Percentiles rank a stretch among this genome's conserved stretches.
Evolutionary conservation across 2,888 invertebrate genomes (phyloP).

Genomic region (Thymelicus sylvestris): DNA sequence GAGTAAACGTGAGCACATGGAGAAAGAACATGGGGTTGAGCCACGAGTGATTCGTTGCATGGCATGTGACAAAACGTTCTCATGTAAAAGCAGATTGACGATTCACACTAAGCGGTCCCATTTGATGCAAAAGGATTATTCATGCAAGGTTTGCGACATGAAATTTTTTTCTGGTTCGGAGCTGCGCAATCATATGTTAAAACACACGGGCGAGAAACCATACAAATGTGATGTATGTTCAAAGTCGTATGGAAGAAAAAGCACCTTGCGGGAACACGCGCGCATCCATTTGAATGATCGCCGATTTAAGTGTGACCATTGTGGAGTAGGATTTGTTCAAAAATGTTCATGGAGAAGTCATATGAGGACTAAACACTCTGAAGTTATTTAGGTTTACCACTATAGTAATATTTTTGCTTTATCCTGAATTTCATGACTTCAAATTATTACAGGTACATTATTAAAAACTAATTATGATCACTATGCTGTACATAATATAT

Average conservation of each 20-base stretch:
- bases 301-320: constrained; percentile 19
- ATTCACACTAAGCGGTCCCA: constrained; percentile 46
- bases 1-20: constrained; percentile 46
- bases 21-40: constrained; percentile 44
- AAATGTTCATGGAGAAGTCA: constrained; percentile 50
- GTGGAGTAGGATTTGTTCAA: constrained; percentile 45
- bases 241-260: constrained; percentile 50
- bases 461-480: too few species aligned
- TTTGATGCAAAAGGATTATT: constrained; percentile 42
- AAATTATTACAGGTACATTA: too few species aligned
- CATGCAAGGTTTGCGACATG: constrained; percentile 50
- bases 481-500: too few species aligned
- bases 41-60: constrained; percentile 43
- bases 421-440: too few species aligned
- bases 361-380: constrained; percentile 32
- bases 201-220: constrained; percentile 59
- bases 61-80: constrained; percentile 47
- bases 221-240: constrained; percentile 63
- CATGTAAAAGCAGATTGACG: constrained; percentile 39
- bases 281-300: constrained; percentile 43
- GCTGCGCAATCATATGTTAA: constrained; percentile 62
- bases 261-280: constrained; percentile 48
- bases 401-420: too few species aligned
- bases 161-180: constrained; percentile 59
- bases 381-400: not conserved